Percentiles rank a stretch among this genome's conserved stretches.
These are phyloP conservation scores for Apteryx mantelli DNA, from an alignment of 2,113 vertebrate species.

Conservation along the genomic window DNA sequence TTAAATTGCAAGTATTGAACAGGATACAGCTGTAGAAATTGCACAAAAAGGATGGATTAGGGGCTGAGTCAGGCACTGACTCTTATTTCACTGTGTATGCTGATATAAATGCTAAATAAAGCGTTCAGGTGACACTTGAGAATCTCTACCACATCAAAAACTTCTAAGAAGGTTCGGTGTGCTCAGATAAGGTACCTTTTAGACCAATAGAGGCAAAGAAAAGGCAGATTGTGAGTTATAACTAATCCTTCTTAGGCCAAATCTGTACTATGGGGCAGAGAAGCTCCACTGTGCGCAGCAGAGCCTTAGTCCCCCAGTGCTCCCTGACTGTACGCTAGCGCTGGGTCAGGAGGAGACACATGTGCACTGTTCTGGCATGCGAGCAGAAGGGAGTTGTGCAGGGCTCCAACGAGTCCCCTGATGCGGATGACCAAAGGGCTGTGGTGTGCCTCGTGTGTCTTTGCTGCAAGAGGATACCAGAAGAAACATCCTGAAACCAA, in stretches of 20 bases:
- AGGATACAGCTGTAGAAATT: background rate
- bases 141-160: background rate
- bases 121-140: background rate
- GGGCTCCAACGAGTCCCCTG: background rate
- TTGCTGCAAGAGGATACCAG: too few species aligned
- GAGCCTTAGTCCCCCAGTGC: background rate
- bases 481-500: too few species aligned
- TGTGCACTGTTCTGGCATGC: fast-evolving
- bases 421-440: background rate
- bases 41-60: background rate
- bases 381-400: background rate
- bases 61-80: background rate
- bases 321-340: background rate
- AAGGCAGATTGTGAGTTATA: background rate
- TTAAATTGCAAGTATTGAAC: background rate
- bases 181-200: background rate
- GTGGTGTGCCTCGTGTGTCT: too few species aligned
- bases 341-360: background rate
- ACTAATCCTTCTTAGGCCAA: background rate
- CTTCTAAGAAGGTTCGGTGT: background rate
- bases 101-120: background rate
- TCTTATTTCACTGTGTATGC: background rate
- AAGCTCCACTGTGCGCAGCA: too few species aligned
- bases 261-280: background rate
- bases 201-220: background rate